Percentiles rank a stretch among this genome's conserved stretches.
Conservation (phyloP, 2,797 vertebrate species). For the Sebastes aleutianus region DNA sequence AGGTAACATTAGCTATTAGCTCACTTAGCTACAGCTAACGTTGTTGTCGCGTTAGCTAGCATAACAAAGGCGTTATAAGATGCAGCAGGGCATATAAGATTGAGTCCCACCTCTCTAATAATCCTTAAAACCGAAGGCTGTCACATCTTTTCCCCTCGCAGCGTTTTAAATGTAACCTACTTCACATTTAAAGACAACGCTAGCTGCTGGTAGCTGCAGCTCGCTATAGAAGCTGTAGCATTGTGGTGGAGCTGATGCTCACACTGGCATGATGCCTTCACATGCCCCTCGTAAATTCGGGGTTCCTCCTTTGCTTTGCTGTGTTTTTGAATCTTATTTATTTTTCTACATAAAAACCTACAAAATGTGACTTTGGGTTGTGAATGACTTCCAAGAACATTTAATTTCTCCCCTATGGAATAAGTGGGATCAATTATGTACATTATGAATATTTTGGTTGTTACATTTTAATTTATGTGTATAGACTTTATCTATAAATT, state of each 20-base stretch:
- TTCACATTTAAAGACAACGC: no score
- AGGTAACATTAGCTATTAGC: constrained; percentile 10
- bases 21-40: constrained; percentile 43
- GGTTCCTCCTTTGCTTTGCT: constrained; percentile 38
- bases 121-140: background rate
- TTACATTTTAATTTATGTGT: constrained; percentile 47
- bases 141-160: background rate
- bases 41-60: constrained; percentile 3
- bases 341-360: constrained; percentile 54
- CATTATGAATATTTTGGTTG: constrained; percentile 49
- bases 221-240: background rate
- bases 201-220: background rate
- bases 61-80: background rate
- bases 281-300: background rate
- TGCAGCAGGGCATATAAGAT: background rate
- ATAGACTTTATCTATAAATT: constrained; percentile 26
- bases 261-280: constrained; percentile 11
- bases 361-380: constrained; percentile 57
- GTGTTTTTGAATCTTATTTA: constrained; percentile 63
- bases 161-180: background rate
- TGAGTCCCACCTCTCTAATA: constrained; percentile 33
- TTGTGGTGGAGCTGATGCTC: background rate
- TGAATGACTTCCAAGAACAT: constrained; percentile 39
- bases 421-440: constrained; percentile 32
- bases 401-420: constrained; percentile 17